These are phyloP conservation scores for Paratrypauchen microcephalus DNA, from an alignment of 2,797 vertebrate species.

Conservation along the genomic window DNA sequence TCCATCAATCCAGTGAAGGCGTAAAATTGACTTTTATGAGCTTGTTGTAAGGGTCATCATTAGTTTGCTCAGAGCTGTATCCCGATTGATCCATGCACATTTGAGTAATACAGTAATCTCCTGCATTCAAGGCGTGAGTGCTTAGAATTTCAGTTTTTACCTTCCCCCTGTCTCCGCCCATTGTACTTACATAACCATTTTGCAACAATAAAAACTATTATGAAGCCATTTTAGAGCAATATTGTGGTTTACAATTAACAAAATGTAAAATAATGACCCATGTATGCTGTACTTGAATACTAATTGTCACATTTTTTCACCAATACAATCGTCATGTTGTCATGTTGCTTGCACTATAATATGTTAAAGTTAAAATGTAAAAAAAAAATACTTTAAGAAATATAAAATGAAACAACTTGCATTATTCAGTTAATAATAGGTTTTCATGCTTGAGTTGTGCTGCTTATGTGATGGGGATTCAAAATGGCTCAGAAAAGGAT, in stretches of 20 bases:
- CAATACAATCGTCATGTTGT: not conserved
- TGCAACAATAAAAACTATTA: not conserved
- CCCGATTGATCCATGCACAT: too few relatives aligned
- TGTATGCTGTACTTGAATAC: too few relatives aligned
- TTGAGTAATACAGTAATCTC: not conserved
- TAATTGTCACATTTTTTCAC: too few relatives aligned
- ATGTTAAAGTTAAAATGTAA: not conserved
- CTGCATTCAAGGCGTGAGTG: not conserved
- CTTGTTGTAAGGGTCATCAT: not conserved
- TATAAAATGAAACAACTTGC: not conserved
- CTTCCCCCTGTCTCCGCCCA: not conserved
- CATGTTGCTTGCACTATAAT: not conserved
- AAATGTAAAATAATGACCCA: not conserved
- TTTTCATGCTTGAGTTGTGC: constrained; percentile 10
- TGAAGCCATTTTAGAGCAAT: not conserved
- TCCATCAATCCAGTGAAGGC: too few relatives aligned
- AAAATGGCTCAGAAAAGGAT: not conserved
- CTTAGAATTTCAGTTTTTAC: not conserved
- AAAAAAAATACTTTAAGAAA: not conserved
- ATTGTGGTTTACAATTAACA: not conserved
- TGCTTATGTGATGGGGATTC: constrained; percentile 1
- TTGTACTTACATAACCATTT: not conserved
- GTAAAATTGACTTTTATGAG: not conserved
- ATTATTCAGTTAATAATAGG: constrained; percentile 2
- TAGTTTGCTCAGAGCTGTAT: too few relatives aligned